Base-by-base conservation (phyloP, 2,888 invertebrate species). In the Meiosimyza platycephala region DNA sequence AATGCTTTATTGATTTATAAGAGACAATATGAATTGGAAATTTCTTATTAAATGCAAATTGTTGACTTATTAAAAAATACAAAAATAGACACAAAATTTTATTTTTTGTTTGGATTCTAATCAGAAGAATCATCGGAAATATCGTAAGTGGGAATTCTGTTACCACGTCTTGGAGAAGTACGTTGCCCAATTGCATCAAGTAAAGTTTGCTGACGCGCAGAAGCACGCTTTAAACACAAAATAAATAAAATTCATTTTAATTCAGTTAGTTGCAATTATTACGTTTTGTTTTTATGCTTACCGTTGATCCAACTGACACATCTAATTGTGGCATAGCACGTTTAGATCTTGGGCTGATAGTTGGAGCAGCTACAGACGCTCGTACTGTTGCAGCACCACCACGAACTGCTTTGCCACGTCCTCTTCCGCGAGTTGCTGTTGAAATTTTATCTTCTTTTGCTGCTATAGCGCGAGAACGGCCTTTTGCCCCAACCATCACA, bases 321-420 rank as follows among this genome's bases (percentile, higher is more conserved):
- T 84, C 78, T 9, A 84, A 69, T 13, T 77, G 78, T 0, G 77
- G 77, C 73, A 79, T 81, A 7, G 73, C 63, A 62, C 78, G 80
- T 22, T 74, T 75, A 28, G 16, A 33, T 52, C 66, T 69, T 64
- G 60, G 70, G 16, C 51, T 71, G 12, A 60, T 65, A 47, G 71
- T 72, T 64, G 70, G 13, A 15, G 71, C 16, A 4, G 55, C 59
- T 52, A 76, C 66, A 9, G 72, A 62, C 6, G 76, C n/a, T 18
- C 52, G 33, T 1, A 78, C 59, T 6, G 74, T 67, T 13, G 76
- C 72, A 22, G 76, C 72, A 11, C 78, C 79, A 18, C 79, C 79
- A 6, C 78, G 76, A 13, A 78, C 80, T 6, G 72, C 73, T 40
- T 40, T 40, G 15, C 78, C 80, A 3, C 80, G 79, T 16, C 79